Conservation (phyloP, 2,888 invertebrate genomes). For the Hanleya hanleyi region DNA sequence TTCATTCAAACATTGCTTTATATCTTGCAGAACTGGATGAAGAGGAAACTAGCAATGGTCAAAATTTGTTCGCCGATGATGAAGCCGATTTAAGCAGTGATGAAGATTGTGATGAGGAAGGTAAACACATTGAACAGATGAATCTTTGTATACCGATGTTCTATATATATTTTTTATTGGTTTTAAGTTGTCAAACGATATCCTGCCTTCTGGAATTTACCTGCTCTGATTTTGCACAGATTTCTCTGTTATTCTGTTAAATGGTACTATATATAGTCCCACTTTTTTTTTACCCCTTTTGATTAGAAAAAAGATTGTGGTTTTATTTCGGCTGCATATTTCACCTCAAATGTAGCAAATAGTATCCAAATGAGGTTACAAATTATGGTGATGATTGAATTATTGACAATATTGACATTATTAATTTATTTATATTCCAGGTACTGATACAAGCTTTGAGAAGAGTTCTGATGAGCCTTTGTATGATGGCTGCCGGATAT, state of each 20-base stretch:
- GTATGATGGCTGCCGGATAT: not conserved
- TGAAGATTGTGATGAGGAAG: not conserved
- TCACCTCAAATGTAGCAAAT: too few species aligned
- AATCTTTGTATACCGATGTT: not conserved
- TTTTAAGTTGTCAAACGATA: not conserved
- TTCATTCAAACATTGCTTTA: too few species aligned
- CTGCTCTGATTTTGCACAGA: not conserved
- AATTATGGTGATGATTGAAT: too few species aligned
- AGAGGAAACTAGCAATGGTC: too few species aligned
- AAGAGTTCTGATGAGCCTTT: not conserved
- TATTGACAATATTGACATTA: not conserved
- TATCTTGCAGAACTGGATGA: too few species aligned
- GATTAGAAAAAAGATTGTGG: too few species aligned
- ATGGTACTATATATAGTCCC: too few species aligned
- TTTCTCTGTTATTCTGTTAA: too few species aligned
- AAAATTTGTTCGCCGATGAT: not conserved
- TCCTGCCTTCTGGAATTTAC: not conserved
- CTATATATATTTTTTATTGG: too few species aligned
- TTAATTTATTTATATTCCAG: not conserved
- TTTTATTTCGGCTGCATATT: too few species aligned
- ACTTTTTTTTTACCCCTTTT: too few species aligned
- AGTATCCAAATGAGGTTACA: too few species aligned
- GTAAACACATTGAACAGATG: not conserved
- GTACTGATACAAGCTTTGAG: not conserved
- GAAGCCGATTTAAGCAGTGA: not conserved